Evolutionary conservation across 2,113 vertebrate genomes (phyloP).

Genomic region (Rhagologus leucostigma): DNA sequence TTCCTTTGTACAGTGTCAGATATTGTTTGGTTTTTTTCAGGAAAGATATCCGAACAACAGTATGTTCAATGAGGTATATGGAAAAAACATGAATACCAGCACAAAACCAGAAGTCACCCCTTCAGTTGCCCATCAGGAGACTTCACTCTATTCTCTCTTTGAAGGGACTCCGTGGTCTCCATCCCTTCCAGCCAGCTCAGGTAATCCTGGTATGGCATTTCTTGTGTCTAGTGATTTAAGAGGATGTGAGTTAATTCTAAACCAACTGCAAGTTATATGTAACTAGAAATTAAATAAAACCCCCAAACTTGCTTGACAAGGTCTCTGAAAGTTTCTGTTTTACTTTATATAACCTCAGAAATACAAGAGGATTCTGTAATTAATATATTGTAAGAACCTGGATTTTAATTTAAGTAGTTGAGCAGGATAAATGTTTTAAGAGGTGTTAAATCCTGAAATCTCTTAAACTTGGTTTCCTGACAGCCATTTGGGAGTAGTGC

Average conservation of each 20-base stretch:
- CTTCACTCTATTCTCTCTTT: slow-evolving; percentile 94
- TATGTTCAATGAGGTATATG: slow-evolving; percentile 95
- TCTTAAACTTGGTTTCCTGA: background rate
- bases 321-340: background rate
- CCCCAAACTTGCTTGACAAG: background rate
- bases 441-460: background rate
- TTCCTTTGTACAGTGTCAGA: background rate
- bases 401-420: background rate
- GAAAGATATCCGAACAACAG: slow-evolving; percentile 91
- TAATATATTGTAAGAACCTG: background rate
- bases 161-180: slow-evolving; percentile 97
- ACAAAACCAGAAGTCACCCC: slow-evolving; percentile 82
- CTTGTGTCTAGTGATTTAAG: background rate
- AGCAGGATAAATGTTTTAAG: background rate
- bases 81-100: slow-evolving; percentile 84
- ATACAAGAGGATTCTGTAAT: background rate
- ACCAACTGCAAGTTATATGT: background rate
- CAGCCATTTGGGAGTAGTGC: background rate
- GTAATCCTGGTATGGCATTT: slow-evolving; percentile 61
- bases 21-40: slow-evolving; percentile 37
- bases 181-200: slow-evolving; percentile 96
- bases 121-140: slow-evolving; percentile 87
- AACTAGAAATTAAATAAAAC: background rate
- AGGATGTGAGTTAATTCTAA: background rate
- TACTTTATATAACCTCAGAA: background rate